Base-by-base conservation (phyloP, 2,113 vertebrate genomes). In the Tupaia chinensis region DNA sequence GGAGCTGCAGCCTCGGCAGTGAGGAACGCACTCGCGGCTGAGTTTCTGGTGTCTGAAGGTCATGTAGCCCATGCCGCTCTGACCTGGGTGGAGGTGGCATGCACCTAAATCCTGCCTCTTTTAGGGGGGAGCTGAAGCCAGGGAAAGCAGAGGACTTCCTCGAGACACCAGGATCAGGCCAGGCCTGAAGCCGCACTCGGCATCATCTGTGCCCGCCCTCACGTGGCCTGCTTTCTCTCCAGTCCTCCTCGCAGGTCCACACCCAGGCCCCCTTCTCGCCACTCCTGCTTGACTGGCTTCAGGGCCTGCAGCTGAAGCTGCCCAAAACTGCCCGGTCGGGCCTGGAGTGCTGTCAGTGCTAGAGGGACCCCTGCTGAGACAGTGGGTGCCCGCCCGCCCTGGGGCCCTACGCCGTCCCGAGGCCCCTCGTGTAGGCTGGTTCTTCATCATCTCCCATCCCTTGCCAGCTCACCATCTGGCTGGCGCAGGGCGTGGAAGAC, bases 401-500 rank as follows among this genome's bases (percentile, higher is more conserved):
- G 1, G 77, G 54, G 25, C 29, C 14, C 12, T 58, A 3, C 8
- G 20, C 25, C 9, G 4, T 23, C 0, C 0, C 1, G 13, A 15
- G 0, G 0, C 1, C 65, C n/a, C 27, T 54, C 3, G 0, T 0
- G 88, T 60, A 65, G 68, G 4, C 15, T 2, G 44, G 44, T 44
- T 5, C 11, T 27, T 12, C 1, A 0, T n/a, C 23, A 13, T 61
- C 56, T 13, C 53, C 58, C 20, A 0, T 3, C 14, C n/a, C n/a
- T 3, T 0, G 32, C 23, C 1, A 0, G 7, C 95, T 97, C 78
- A 99, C 99, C 99, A 0, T 99, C 98, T 0, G 99, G 99, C 98
- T 99, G 99, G 74, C 99, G 99, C 98, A 99, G 99, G 6, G 99
- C 98, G 25, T 99, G 99, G 98, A 99, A 99, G 96, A 99, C 99